Conservation (phyloP, 1,140 invertebrate species). For the Hydropsyche tenuis region DNA sequence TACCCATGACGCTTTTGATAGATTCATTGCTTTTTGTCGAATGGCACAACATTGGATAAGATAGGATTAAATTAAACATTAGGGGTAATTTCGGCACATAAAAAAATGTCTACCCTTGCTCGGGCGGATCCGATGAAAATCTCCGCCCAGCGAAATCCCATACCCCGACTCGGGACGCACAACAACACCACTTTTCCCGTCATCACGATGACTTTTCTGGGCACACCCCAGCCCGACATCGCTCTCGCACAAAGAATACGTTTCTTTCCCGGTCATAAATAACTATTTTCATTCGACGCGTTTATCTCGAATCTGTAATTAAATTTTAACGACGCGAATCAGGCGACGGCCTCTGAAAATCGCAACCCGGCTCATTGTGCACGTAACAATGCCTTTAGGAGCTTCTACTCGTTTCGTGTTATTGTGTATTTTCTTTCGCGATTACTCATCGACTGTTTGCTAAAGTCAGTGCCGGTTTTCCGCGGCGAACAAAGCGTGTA, state of each 20-base stretch:
- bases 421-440: too few species aligned
- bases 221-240: too few species aligned
- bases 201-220: slow-evolving; percentile 28
- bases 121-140: slow-evolving; percentile 20
- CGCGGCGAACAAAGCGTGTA: not conserved
- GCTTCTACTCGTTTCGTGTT: not conserved
- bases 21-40: slow-evolving; percentile 50
- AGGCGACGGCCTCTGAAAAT: slow-evolving; percentile 27
- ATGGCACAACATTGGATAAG: slow-evolving; percentile 50
- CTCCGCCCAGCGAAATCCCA: slow-evolving; percentile 1
- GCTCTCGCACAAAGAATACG: too few species aligned
- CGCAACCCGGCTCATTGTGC: not conserved
- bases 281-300: slow-evolving; percentile 37
- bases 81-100: slow-evolving; percentile 48
- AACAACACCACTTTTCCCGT: not conserved
- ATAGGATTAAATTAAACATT: slow-evolving; percentile 51
- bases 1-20: slow-evolving; percentile 43
- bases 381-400: not conserved
- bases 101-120: slow-evolving; percentile 44
- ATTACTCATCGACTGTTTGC: too few species aligned
- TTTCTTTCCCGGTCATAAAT: slow-evolving; percentile 32
- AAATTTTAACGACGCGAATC: slow-evolving; percentile 46
- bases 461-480: too few species aligned
- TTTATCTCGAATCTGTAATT: slow-evolving; percentile 49
- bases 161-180: not conserved